phyloP scores from a whole-genome alignment of 1,140 invertebrate genomes.

The Portunus trituberculatus region DNA sequence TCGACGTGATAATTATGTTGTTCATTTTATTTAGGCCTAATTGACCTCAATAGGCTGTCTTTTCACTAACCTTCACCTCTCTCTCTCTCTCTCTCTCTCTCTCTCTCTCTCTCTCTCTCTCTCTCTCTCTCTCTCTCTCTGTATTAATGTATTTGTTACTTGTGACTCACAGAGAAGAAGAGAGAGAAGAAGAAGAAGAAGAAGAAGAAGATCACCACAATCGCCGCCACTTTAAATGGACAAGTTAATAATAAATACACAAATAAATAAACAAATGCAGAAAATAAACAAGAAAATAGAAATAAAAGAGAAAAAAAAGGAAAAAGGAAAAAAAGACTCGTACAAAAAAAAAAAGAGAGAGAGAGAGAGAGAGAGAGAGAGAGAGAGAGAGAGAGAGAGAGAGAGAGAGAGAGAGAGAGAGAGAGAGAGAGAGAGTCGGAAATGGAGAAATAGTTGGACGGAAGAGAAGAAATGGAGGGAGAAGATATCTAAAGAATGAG shows the following conservation, averaged over 20 bases:
- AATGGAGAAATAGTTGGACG: neutral
- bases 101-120: slow-evolving; percentile 33
- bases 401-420: neutral
- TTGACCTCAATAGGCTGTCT: neutral
- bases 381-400: neutral
- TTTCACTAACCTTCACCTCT: neutral
- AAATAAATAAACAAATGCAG: no score
- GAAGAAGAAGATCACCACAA: no score
- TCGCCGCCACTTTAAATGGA: no score
- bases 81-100: slow-evolving; percentile 33
- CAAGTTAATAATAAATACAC: no score
- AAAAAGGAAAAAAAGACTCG: neutral
- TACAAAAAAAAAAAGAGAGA: no score
- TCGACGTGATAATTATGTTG: no score
- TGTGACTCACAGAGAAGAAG: no score
- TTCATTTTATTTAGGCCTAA: no score
- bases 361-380: neutral
- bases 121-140: neutral
- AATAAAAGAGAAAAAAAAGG: neutral
- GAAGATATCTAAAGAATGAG: neutral
- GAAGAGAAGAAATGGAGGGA: neutral
- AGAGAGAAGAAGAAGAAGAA: no score
- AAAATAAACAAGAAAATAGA: no score
- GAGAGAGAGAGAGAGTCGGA: neutral
- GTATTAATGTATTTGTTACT: no score